A percentile compares a stretch with the other conserved stretches of the same genome.
phyloP scores from a whole-genome alignment of 2,113 vertebrate species.

The Ramphastos sulfuratus region DNA sequence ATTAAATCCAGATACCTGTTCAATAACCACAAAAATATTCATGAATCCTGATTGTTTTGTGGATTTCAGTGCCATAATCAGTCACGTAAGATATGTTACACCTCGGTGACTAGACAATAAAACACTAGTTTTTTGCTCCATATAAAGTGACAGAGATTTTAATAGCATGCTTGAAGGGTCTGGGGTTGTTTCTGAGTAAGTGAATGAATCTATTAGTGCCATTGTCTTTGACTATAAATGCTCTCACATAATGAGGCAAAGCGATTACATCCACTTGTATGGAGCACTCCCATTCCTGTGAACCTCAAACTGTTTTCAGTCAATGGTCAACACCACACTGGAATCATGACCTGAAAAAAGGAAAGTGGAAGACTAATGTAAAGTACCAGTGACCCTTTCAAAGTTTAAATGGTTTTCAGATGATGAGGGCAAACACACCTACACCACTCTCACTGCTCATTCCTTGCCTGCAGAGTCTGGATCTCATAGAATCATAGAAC shows the following conservation, averaged over 20 bases:
- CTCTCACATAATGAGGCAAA: slow-evolving; percentile 30
- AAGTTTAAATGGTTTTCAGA: background rate
- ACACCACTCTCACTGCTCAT: background rate
- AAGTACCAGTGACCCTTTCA: background rate
- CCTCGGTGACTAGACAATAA: slow-evolving; percentile 38
- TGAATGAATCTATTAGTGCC: slow-evolving; percentile 58
- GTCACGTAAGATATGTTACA: slow-evolving; percentile 29
- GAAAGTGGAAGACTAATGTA: slow-evolving; percentile 46
- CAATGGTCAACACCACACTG: slow-evolving; percentile 5
- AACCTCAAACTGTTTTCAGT: slow-evolving; percentile 48
- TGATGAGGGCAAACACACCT: background rate
- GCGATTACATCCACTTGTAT: slow-evolving; percentile 21
- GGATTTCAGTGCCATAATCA: slow-evolving; percentile 42
- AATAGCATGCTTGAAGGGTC: slow-evolving; percentile 58
- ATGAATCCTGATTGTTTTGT: slow-evolving; percentile 50
- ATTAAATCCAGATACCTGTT: background rate
- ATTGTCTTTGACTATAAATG: slow-evolving; percentile 45
- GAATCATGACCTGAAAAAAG: slow-evolving; percentile 44
- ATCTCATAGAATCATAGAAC: no score
- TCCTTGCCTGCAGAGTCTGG: background rate
- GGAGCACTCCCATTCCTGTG: background rate
- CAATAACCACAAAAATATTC: slow-evolving; percentile 5
- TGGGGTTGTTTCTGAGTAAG: slow-evolving; percentile 55
- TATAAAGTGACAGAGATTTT: slow-evolving; percentile 65
- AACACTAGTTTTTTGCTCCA: slow-evolving; percentile 19